Percentiles rank a stretch among this genome's conserved stretches.
Evolutionary conservation across 2,113 vertebrate genomes (phyloP).

Genomic region (Lutjanus erythropterus): DNA sequence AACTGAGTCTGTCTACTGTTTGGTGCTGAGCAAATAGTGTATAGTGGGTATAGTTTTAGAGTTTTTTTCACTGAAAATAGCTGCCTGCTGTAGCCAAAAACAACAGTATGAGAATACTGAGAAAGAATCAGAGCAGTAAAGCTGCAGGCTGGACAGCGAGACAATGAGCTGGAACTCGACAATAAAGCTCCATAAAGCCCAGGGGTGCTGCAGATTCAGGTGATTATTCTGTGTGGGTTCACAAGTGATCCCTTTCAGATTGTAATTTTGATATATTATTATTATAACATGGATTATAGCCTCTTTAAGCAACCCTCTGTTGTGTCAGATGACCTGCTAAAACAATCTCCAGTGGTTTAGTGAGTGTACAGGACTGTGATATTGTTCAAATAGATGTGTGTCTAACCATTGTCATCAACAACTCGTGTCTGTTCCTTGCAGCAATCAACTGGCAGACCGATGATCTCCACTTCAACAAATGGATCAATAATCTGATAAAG

Average conservation of each 20-base stretch:
- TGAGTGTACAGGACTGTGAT: not conserved
- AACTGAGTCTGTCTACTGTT: not conserved
- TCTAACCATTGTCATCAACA: slow-evolving; percentile 96
- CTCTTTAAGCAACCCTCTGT: not conserved
- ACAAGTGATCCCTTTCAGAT: too few species aligned
- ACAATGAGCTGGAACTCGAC: not conserved
- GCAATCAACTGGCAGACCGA: slow-evolving; percentile 95
- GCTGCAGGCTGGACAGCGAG: not conserved
- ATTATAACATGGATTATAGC: not conserved
- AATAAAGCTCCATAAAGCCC: not conserved
- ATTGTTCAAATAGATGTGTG: not conserved
- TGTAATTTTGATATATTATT: not conserved
- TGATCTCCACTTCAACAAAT: slow-evolving; percentile 98
- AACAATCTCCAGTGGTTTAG: not conserved
- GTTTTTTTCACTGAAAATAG: not conserved
- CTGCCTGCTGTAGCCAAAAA: not conserved
- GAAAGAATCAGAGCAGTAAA: not conserved
- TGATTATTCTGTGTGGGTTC: not conserved
- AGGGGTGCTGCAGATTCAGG: not conserved
- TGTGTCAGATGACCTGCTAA: not conserved
- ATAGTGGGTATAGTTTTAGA: not conserved
- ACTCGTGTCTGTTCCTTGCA: slow-evolving; percentile 98
- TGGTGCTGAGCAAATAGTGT: not conserved
- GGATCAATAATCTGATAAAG: slow-evolving; percentile 95
- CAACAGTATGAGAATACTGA: not conserved